Evolutionary conservation across 2,113 vertebrate genomes (phyloP).

Genomic region (Leptobrachium ailaonicum): DNA sequence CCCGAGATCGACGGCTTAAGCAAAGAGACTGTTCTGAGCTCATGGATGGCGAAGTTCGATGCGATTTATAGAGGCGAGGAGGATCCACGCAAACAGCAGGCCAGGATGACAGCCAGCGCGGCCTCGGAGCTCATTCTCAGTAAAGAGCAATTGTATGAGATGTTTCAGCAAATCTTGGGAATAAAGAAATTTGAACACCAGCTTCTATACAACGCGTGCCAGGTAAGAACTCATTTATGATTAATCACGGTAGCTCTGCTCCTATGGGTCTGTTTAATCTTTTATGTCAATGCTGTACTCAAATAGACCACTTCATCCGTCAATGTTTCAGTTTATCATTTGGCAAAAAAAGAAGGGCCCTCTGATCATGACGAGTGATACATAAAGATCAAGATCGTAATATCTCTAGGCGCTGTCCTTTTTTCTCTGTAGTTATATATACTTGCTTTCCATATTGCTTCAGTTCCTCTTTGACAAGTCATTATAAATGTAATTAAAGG

Average conservation of each 20-base stretch:
- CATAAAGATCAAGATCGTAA: too few species aligned
- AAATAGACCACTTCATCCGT: conserved; percentile 22
- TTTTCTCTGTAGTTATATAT: too few species aligned
- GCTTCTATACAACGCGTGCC: conserved; percentile 95
- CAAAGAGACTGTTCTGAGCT: conserved; percentile 97
- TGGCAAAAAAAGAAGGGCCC: not conserved
- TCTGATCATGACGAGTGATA: not conserved
- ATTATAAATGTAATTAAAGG: too few species aligned
- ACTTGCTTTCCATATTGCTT: too few species aligned
- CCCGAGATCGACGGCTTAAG: conserved; percentile 96
- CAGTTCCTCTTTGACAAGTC: too few species aligned
- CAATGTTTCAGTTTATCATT: not conserved
- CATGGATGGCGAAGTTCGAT: conserved; percentile 98
- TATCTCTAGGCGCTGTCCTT: too few species aligned
- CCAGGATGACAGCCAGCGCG: conserved; percentile 90
- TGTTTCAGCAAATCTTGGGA: conserved; percentile 97
- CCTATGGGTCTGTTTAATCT: conserved; percentile 24
- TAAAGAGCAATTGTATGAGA: conserved; percentile 98
- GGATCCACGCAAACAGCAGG: conserved; percentile 93
- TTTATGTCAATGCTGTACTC: conserved; percentile 22
- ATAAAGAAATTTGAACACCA: conserved; percentile 99
- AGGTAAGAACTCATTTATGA: conserved; percentile 74
- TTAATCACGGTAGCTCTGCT: not conserved
- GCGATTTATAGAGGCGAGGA: conserved; percentile 96
- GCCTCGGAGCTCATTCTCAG: conserved; percentile 97